phyloP scores from a whole-genome alignment of 2,113 vertebrate genomes.

The Odocoileus hemionus region DNA sequence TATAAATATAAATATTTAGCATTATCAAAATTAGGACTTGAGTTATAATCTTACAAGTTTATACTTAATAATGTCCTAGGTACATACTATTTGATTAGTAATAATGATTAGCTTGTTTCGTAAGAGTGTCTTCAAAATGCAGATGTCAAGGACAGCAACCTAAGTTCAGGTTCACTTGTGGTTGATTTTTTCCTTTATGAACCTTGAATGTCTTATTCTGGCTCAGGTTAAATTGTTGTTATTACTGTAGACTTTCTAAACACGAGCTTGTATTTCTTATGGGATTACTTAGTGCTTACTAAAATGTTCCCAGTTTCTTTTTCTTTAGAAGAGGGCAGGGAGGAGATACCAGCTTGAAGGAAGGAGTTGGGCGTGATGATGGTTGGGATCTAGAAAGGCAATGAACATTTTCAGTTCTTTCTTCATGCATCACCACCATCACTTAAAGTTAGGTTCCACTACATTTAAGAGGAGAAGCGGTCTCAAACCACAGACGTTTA shows the following conservation, averaged over 20 bases:
- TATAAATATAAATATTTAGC: neutral
- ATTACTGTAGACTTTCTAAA: neutral
- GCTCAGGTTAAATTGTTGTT: neutral
- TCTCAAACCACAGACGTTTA: neutral
- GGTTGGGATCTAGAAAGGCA: neutral
- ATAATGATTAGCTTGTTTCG: neutral
- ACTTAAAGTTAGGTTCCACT: neutral
- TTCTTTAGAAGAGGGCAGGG: neutral
- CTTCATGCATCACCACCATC: neutral
- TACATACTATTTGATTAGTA: neutral
- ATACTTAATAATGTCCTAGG: neutral
- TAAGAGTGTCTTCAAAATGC: neutral
- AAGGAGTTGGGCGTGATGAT: fast-evolving
- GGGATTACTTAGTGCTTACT: neutral
- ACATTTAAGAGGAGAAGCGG: neutral
- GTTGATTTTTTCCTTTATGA: neutral
- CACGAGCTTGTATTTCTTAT: fast-evolving
- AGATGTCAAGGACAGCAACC: neutral
- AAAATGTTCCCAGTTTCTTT: neutral
- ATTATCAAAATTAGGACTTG: neutral
- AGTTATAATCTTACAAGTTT: neutral
- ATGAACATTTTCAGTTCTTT: neutral
- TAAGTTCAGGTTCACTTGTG: neutral
- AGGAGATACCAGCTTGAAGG: neutral
- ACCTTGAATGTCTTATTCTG: neutral